A percentile compares a stretch with the other conserved stretches of the same genome.
These are phyloP conservation scores for Nibea coibor DNA, from an alignment of 2,113 vertebrate species.

Conservation along the genomic window DNA sequence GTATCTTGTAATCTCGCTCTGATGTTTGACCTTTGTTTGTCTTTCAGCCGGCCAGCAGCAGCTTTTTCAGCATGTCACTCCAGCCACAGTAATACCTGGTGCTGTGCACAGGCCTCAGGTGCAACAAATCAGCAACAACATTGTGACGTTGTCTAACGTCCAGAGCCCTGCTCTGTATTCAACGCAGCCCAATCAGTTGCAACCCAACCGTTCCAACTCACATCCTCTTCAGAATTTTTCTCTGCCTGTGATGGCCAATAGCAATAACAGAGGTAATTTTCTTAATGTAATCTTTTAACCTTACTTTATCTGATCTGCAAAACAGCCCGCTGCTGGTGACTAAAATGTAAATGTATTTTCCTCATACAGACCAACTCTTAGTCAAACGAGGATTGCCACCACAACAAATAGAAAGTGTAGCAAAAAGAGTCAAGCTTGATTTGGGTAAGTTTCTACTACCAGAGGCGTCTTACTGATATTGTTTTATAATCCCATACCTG, in stretches of 20 bases:
- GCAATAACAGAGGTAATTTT: conserved; percentile 52
- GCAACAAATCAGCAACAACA: conserved; percentile 77
- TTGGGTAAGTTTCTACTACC: conserved; percentile 49
- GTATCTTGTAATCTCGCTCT: background rate
- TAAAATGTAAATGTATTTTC: conserved; percentile 7
- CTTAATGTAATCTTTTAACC: background rate
- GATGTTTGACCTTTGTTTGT: background rate
- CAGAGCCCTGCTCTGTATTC: conserved; percentile 76
- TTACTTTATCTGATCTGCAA: background rate
- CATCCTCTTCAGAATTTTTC: conserved; percentile 55
- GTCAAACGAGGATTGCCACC: conserved; percentile 78
- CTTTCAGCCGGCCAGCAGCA: conserved; percentile 71
- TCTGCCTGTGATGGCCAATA: conserved; percentile 31
- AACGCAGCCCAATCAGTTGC: conserved; percentile 49
- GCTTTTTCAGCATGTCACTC: conserved; percentile 59
- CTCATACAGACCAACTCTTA: conserved; percentile 71
- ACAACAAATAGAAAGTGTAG: conserved; percentile 70
- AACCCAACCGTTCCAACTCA: conserved; percentile 41
- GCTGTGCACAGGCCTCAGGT: conserved; percentile 78
- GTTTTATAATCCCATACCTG: background rate
- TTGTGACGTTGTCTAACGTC: conserved; percentile 74
- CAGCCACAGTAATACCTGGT: conserved; percentile 59
- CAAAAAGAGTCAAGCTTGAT: conserved; percentile 84
- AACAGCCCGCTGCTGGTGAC: background rate
- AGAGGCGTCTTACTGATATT: background rate